Conservation (phyloP, 2,113 vertebrate species). For the Ardeotis arabs region DNA sequence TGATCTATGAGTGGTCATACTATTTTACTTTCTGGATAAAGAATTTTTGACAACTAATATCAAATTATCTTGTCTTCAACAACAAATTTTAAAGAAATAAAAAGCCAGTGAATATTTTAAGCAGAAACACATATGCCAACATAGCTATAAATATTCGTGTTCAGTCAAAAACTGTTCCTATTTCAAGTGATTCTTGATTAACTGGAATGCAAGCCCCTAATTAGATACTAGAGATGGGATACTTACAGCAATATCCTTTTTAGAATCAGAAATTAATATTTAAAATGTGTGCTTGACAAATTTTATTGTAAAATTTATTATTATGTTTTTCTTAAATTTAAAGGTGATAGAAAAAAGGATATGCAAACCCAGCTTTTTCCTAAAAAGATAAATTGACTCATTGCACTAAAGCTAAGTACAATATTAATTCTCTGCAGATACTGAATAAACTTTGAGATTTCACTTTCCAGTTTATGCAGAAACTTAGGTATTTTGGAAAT, state of each 20-base stretch:
- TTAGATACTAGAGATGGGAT: not conserved
- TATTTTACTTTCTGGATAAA: not conserved
- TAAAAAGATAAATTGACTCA: not conserved
- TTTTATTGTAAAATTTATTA: not conserved
- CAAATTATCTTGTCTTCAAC: not conserved
- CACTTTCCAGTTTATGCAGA: not conserved
- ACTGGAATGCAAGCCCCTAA: not conserved
- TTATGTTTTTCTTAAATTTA: not conserved
- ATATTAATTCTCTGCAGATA: not conserved
- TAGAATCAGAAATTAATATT: not conserved
- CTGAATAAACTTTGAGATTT: not conserved
- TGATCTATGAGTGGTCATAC: not conserved
- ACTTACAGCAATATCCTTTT: not conserved
- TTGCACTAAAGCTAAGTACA: not conserved
- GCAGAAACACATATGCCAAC: not conserved
- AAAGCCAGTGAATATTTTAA: not conserved
- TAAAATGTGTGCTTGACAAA: not conserved
- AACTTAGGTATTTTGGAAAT: not conserved
- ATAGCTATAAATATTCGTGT: not conserved
- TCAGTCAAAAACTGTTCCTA: not conserved
- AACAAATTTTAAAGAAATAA: not conserved
- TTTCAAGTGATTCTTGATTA: not conserved
- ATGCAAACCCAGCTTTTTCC: not conserved
- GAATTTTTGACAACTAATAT: not conserved
- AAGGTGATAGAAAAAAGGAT: not conserved